Evolutionary conservation across 2,888 invertebrate genomes (phyloP), one percentile per base, ranked within the genome.

Genomic region (Vesta saturnalis): DNA sequence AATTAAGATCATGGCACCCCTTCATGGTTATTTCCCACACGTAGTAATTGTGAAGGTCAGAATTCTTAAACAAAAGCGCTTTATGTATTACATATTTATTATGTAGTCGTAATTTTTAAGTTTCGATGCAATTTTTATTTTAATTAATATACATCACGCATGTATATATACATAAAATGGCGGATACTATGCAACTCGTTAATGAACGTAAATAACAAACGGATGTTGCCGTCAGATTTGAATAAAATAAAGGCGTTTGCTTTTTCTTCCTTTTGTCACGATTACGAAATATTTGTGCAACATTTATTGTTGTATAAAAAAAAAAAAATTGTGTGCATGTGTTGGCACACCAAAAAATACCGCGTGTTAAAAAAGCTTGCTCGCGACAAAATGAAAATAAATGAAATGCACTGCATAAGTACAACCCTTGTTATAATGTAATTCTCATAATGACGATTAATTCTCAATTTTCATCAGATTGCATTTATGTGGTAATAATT

Each of bases 101-200:
- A 79, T 76, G 79, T 74, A 81, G 80, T 80, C 80, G 79, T 80
- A 77, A 79, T 81, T n/a, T n/a, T n/a, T 5, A 8, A 74, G 78
- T 81, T 79, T 80, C 79, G 78, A 72, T 77, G 77, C 77, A 72
- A 69, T 78, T 75, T 77, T 80, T 47, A 77, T 8, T 23, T 79
- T 80, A 81, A 82, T 82, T 81, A 80, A 76, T 76, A 77, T 78
- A 73, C 79, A 78, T 78, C 79, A 80, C 80, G 80, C 79, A 80
- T 78, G 76, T 73, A 72, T 73, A 73, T 74, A 73, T 47, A 74
- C 23, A 3, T 75, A 79, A 80, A 79, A 80, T 80, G 79, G 79
- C 76, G 77, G 77, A 77, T 78, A 74, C 75, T 77, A 75, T 75
- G 78, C 78, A 78, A 79, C 74, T 66, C 62, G 74, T 64, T 77